Evolutionary conservation across 2,113 vertebrate genomes (phyloP).

Genomic region (Gavialis gangeticus): DNA sequence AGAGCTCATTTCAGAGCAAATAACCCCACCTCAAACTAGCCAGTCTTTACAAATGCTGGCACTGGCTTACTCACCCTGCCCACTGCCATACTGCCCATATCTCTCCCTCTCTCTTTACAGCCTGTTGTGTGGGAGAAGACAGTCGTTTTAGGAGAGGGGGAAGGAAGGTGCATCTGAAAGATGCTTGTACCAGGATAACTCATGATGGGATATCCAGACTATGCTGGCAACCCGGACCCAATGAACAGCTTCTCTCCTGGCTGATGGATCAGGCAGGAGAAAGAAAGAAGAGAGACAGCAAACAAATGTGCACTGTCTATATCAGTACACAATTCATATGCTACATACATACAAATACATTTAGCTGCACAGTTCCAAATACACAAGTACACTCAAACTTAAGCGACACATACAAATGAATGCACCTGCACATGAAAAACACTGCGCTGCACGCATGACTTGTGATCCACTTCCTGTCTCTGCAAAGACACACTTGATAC

Average conservation of each 20-base stretch:
- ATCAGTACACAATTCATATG: not conserved
- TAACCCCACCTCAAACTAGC: conserved; percentile 51
- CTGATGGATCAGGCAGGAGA: not conserved
- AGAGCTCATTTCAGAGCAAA: conserved; percentile 71
- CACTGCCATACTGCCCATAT: not conserved
- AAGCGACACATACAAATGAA: not conserved
- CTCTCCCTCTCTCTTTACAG: not conserved
- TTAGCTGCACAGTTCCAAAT: rapidly evolving
- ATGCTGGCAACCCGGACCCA: not conserved
- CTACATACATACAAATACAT: rapidly evolving
- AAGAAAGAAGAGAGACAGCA: not conserved
- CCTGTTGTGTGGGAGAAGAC: too few relatives aligned
- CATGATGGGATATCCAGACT: not conserved
- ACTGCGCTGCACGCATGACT: not conserved
- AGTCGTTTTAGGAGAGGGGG: not conserved
- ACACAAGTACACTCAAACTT: not conserved
- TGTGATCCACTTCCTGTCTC: rapidly evolving
- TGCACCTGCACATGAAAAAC: not conserved
- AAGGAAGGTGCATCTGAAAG: not conserved
- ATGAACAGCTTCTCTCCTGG: not conserved
- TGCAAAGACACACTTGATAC: not conserved
- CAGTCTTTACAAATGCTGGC: not conserved
- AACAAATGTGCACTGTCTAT: not conserved
- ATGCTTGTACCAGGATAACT: not conserved
- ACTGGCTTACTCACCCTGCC: not conserved